Conservation (phyloP, 2,888 invertebrate species). For the Scaptodrosophila latifasciaeformis region DNA sequence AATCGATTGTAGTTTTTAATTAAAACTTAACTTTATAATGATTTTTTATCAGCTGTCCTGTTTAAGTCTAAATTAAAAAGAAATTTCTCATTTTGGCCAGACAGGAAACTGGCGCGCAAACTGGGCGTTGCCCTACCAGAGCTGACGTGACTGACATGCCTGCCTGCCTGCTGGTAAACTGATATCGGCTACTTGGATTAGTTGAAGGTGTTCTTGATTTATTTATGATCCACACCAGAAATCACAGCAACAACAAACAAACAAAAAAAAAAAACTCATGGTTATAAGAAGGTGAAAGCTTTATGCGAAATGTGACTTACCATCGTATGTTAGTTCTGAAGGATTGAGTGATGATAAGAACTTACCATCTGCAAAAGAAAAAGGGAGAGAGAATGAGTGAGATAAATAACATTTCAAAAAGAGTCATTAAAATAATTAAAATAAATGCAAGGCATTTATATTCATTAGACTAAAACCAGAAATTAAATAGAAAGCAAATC, state of each 20-base stretch:
- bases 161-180: conserved; percentile 1
- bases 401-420: conserved; percentile 12
- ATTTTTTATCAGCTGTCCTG: conserved; percentile 72
- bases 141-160: too few species aligned
- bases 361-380: conserved; percentile 74
- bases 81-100: conserved; percentile 68
- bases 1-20: conserved; percentile 71
- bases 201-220: too few species aligned
- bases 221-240: background rate
- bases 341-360: conserved; percentile 76
- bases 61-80: conserved; percentile 71
- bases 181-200: background rate
- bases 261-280: too few species aligned
- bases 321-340: conserved; percentile 76
- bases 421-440: conserved; percentile 21
- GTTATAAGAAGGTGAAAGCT: conserved; percentile 10
- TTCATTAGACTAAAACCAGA: conserved; percentile 19
- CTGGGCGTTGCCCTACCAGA: conserved; percentile 39
- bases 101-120: conserved; percentile 57
- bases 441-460: conserved; percentile 21
- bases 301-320: conserved; percentile 74
- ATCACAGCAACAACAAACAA: too few species aligned
- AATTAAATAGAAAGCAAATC: background rate
- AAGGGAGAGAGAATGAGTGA: conserved; percentile 20
- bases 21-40: conserved; percentile 73